A percentile compares a stretch with the other conserved stretches of the same genome.
Evolutionary conservation across 2,888 invertebrate genomes (phyloP).

Genomic region (Amphiduros pacificus): DNA sequence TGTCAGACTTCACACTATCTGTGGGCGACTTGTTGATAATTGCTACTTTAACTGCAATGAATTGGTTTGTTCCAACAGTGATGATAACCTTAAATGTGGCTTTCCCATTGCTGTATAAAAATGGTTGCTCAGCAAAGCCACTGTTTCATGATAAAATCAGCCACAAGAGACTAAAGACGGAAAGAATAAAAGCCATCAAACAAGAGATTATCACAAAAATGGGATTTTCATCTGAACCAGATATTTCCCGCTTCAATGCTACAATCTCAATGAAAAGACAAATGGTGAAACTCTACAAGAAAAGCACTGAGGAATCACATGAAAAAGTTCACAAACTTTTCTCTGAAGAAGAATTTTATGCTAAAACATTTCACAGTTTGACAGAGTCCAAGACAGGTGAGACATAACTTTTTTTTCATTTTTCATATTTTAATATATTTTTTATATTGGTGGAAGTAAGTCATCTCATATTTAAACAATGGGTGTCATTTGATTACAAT

Average conservation of each 20-base stretch:
- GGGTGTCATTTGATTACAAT: too few relatives aligned
- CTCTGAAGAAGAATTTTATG: conserved; percentile 23
- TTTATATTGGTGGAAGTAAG: too few relatives aligned
- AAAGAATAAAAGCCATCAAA: conserved; percentile 21
- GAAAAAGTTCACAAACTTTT: conserved; percentile 20
- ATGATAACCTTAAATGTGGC: conserved; percentile 9
- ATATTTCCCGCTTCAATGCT: conserved; percentile 23
- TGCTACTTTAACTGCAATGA: too few relatives aligned
- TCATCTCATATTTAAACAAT: too few relatives aligned
- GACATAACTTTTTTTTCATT: too few relatives aligned
- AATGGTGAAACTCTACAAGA: conserved; percentile 27
- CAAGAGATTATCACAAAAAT: conserved; percentile 54
- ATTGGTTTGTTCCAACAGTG: too few relatives aligned
- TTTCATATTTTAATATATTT: too few relatives aligned
- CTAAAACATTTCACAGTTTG: conserved; percentile 29
- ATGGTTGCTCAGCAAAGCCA: conserved; percentile 3
- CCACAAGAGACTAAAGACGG: conserved; percentile 14
- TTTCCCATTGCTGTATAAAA: conserved; percentile 3
- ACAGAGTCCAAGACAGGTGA: too few relatives aligned
- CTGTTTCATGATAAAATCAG: conserved; percentile 3
- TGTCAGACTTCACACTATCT: too few relatives aligned
- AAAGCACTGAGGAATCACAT: conserved; percentile 21
- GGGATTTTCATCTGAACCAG: conserved; percentile 68
- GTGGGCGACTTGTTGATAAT: too few relatives aligned
- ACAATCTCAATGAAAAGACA: conserved; percentile 25